Conservation (phyloP, 2,888 invertebrate species). For the Neoascia interrupta region DNA sequence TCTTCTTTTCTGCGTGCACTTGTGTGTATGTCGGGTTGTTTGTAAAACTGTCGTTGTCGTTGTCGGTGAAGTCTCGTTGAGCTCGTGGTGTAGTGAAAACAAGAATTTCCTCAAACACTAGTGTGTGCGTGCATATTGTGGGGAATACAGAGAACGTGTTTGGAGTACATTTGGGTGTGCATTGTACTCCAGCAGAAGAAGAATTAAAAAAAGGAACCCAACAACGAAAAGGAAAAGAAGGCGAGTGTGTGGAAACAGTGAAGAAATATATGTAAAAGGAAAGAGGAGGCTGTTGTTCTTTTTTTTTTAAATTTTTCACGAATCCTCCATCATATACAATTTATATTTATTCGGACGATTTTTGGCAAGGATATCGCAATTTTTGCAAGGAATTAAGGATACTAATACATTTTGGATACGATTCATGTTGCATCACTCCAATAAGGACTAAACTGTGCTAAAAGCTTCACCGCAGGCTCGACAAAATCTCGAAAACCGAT, state of each 20-base stretch:
- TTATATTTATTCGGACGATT: not conserved
- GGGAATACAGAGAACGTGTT: constrained; percentile 40
- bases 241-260: constrained; percentile 14
- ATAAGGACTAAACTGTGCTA: constrained; percentile 19
- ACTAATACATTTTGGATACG: constrained; percentile 34
- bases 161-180: constrained; percentile 60
- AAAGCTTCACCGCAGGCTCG: not conserved
- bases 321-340: not conserved
- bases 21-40: constrained; percentile 4
- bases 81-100: constrained; percentile 47
- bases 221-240: not conserved
- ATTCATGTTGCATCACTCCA: constrained; percentile 53
- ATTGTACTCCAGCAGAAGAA: constrained; percentile 43
- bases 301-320: constrained; percentile 11
- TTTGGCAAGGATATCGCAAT: constrained; percentile 9
- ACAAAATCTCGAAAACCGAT: no score
- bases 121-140: not conserved
- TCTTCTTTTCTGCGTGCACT: not conserved
- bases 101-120: constrained; percentile 45
- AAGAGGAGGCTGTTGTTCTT: constrained; percentile 24
- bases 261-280: constrained; percentile 27
- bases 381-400: not conserved
- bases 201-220: not conserved
- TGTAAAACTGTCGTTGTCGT: constrained; percentile 29
- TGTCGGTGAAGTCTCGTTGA: constrained; percentile 14